A percentile compares a stretch with the other conserved stretches of the same genome.
Evolutionary conservation across 2,113 vertebrate species (phyloP).

Genomic region (Tangachromis dhanisi): DNA sequence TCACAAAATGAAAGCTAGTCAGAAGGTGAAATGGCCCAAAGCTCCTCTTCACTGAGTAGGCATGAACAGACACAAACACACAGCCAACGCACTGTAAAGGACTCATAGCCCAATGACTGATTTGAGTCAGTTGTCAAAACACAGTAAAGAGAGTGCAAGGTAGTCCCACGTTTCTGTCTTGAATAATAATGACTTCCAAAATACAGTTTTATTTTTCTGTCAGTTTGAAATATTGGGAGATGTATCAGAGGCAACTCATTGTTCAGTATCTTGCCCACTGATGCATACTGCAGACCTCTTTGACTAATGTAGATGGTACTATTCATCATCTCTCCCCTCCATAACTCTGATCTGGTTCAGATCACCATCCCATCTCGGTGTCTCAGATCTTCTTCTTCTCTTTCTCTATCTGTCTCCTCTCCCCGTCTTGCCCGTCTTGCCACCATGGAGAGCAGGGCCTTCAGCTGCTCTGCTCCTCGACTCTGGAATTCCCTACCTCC

Average conservation of each 20-base stretch:
- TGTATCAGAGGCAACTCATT: background rate
- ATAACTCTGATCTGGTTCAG: background rate
- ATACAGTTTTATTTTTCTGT: background rate
- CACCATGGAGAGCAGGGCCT: background rate
- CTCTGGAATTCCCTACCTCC: rapidly evolving
- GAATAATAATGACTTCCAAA: background rate
- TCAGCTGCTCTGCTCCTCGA: background rate
- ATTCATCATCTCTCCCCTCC: background rate
- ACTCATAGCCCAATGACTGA: background rate
- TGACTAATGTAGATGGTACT: background rate
- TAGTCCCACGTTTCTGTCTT: background rate
- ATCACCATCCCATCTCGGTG: background rate
- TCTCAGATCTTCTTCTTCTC: background rate
- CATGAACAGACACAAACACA: background rate
- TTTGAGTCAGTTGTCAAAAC: background rate
- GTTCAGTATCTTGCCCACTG: background rate
- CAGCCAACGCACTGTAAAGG: background rate
- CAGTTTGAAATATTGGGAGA: background rate
- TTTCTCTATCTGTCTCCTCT: background rate
- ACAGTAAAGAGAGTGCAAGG: background rate
- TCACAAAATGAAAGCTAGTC: background rate
- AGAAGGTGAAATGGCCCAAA: background rate
- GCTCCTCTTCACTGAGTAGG: background rate
- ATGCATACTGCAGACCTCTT: background rate
- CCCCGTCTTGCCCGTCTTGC: background rate